Conservation (phyloP, 2,888 invertebrate genomes). For the Macroteleia sp. region DNA sequence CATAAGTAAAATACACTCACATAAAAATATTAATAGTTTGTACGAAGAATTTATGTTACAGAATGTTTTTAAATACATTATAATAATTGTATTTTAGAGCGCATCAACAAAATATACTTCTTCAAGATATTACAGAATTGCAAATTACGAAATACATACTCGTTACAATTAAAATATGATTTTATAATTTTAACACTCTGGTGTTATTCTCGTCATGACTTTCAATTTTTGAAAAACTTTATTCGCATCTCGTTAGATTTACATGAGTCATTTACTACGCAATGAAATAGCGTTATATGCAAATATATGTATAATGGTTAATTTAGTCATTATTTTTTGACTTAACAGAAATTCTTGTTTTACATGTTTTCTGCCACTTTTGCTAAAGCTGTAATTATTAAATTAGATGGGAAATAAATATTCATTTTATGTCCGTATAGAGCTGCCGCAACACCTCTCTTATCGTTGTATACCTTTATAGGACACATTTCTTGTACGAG, state of each 20-base stretch:
- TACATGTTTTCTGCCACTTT: slow-evolving; percentile 29
- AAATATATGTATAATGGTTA: slow-evolving; percentile 14
- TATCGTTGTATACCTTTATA: slow-evolving; percentile 9
- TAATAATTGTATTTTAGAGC: no score
- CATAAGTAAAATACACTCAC: no score
- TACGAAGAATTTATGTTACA: no score
- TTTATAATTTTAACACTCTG: no score
- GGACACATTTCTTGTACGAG: slow-evolving; percentile 4
- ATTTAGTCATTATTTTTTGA: slow-evolving; percentile 32
- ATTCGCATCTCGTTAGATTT: not conserved
- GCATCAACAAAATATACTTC: no score
- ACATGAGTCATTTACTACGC: not conserved
- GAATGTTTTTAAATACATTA: no score
- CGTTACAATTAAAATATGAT: no score
- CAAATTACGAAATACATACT: no score
- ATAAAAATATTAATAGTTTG: no score
- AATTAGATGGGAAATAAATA: slow-evolving; percentile 39
- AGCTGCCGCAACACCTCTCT: slow-evolving; percentile 2
- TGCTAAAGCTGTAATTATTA: slow-evolving; percentile 26
- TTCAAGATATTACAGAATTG: no score
- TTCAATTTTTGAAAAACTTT: not conserved
- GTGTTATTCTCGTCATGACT: no score
- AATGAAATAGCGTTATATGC: slow-evolving; percentile 1
- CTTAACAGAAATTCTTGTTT: slow-evolving; percentile 19
- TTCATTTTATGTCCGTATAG: slow-evolving; percentile 22